Conservation (phyloP, 2,113 vertebrate genomes). For the Semicossyphus pulcher region DNA sequence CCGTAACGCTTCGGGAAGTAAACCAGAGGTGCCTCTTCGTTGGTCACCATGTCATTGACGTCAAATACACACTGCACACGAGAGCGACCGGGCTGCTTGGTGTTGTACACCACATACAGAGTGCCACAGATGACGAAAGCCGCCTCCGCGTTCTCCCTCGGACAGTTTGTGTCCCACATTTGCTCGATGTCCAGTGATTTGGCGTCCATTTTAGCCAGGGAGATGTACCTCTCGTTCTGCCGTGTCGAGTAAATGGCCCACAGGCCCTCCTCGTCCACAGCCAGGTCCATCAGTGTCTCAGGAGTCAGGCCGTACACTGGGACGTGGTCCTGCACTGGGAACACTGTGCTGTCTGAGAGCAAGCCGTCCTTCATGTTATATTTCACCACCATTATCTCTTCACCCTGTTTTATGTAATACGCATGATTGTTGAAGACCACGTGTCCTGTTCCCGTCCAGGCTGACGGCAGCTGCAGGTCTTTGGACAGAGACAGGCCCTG, state of each 20-base stretch:
- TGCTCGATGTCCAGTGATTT: constrained; percentile 90
- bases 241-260: constrained; percentile 94
- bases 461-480: constrained; percentile 87
- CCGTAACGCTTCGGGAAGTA: constrained; percentile 97
- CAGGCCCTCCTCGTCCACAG: constrained; percentile 93
- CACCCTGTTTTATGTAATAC: constrained; percentile 86
- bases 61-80: constrained; percentile 95
- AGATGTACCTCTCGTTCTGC: constrained; percentile 90
- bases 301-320: constrained; percentile 89
- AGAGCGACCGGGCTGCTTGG: constrained; percentile 91
- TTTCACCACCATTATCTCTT: constrained; percentile 89
- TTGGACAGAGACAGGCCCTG: constrained; percentile 86
- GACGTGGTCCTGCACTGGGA: constrained; percentile 89
- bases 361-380: constrained; percentile 88
- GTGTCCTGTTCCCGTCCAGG: constrained; percentile 93
- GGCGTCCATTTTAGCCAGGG: constrained; percentile 93
- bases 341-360: constrained; percentile 89
- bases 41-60: constrained; percentile 89
- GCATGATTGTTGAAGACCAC: constrained; percentile 87
- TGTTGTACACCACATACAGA: constrained; percentile 97
- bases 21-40: constrained; percentile 88
- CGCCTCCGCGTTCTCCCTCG: constrained; percentile 91
- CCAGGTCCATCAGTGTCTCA: constrained; percentile 92
- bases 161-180: constrained; percentile 96
- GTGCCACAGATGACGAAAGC: constrained; percentile 96